Base-by-base conservation (phyloP, 2,797 vertebrate species). In the Centroberyx gerrardi region DNA sequence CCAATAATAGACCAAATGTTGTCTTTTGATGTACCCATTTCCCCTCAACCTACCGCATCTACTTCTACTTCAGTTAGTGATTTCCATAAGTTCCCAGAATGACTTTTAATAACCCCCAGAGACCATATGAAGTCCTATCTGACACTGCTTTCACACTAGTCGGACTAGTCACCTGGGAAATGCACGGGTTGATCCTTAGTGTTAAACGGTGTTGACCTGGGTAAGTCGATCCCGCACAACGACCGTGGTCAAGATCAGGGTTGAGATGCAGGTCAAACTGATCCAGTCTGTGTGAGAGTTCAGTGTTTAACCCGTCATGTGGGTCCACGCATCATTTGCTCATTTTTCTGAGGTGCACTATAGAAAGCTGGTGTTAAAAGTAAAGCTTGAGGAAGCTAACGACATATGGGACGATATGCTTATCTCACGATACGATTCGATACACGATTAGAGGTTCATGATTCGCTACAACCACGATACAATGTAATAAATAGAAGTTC, bases 281-380 rank as follows among this genome's bases (percentile, higher is more conserved):
- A 84, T 64, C 40, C 12, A 29, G 28, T 40, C 8, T 0, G 60
- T 2, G 13, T 63, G 8, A 82, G 73, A 66, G 80, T 76, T 69
- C 13, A 60, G 28, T 8, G 27, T 63, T 81, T 31, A 22, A 66
- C 38, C 44, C 27, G 46, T 73, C 62, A 14, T 59, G 18, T 49
- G 56, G 33, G 15, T 31, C 27, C 51, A 62, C 5, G n/a, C 17
- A 12, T 58, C 72, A 62, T 67, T 59, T 67, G 66, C 27, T 62
- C 36, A 61, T 28, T 22, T 66, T 1, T 18, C 14, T 8, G 17
- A 22, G 22, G 22, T 22, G 4, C 17, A 14, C 13, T 4, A 31
- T 12, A 10, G 7, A 65, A 55, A 38, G 53, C 28, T n/a, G 8
- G 8, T 63, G 29, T 72, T 67, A 9, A 36, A 42, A 10, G 49